Base-by-base conservation (phyloP, 2,888 invertebrate genomes). In the Catocala nupta region DNA sequence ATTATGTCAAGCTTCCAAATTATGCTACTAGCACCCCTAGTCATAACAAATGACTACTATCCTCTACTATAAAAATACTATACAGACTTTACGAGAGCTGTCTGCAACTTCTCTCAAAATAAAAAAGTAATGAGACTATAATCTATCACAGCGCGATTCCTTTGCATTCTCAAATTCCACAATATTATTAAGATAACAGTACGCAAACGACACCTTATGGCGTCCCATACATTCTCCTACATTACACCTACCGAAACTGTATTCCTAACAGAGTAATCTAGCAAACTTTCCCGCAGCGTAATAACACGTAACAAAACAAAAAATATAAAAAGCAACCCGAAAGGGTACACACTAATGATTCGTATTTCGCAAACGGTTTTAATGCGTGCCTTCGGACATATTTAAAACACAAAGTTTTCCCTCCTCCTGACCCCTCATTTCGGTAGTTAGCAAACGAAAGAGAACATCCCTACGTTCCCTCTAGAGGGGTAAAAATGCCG, bases 401-500 rank as follows among this genome's bases (percentile, higher is more conserved):
- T 93, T 94, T 93, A 93, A 93, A 94, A 93, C 88, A 87, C 88
- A 91, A 93, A 94, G 90, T 93, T 93, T 91, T 86, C 83, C 81
- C 81, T 73, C 73, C 61, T 75, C 78, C 83, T 80, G 79, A 75
- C 81, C 86, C 90, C 87, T 88, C 92, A 90, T 91, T 92, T 92
- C 85, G 92, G 92, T 93, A 92, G 92, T 93, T 93, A 92, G 90
- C 89, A 80, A 81, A 81, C 84, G 81, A 89, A 73, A 70, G 76
- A 73, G 70, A 68, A 70, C 77, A 63, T 16, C 63, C 57, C 58
- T 13, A 13, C 45, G 68, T 69, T 69, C 77, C 75, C 79, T 68
- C 68, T 71, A 53, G 33, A 58, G 91, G 94, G 95, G 95, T 95
- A 94, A 95, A 95, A 95, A 95, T 95, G 95, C 95, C 95, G 95